Evolutionary conservation across 2,797 vertebrate species (phyloP), one percentile per base, ranked within the genome.

Genomic region (Pipistrellus pipistrellus): DNA sequence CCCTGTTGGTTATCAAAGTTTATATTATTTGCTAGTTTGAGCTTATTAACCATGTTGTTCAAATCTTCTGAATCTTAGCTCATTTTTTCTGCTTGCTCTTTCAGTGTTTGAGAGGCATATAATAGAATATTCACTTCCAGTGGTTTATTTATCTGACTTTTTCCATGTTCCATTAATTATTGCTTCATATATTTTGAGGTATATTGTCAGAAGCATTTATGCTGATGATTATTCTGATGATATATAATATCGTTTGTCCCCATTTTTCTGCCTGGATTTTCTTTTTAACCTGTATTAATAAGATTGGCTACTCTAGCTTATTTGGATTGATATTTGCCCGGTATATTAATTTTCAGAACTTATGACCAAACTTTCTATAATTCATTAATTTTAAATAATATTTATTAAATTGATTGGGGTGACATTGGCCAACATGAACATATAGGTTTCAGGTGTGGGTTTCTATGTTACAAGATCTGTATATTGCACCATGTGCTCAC

Each of bases 141-240:
- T 57, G 68, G 53, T 62, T 87, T 77, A 75, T 81, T 85, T 76
- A 20, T 23, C 8, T 85, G 6, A 23, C 69, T 85, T 71, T 41
- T 62, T 15, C 18, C 27, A 51, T 80, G 18, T 32, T 59, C 0
- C 25, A 10, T 88, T 90, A 81, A 32, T 72, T 72, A 7, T 91
- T 95, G 8, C n/a, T 86, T 51, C 48, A 46, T 90, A 38, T 90
- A 86, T 78, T n/a, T 86, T 78, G 48, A 86, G 41, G 10, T 80
- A 21, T 82, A n/a, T 53, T 78, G 46, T 77, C 86, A 72, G 77
- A 44, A 86, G 4, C 46, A 55, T 87, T 80, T 84, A 75, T 88
- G 25, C 69, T 95, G 87, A 44, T 83, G 30, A 57, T 92, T 93
- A 46, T 90, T 83, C 73, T 83, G 20, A 15, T 71, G 59, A 71